phyloP scores from a whole-genome alignment of 2,888 invertebrate genomes.

The Mythimna ferrago region DNA sequence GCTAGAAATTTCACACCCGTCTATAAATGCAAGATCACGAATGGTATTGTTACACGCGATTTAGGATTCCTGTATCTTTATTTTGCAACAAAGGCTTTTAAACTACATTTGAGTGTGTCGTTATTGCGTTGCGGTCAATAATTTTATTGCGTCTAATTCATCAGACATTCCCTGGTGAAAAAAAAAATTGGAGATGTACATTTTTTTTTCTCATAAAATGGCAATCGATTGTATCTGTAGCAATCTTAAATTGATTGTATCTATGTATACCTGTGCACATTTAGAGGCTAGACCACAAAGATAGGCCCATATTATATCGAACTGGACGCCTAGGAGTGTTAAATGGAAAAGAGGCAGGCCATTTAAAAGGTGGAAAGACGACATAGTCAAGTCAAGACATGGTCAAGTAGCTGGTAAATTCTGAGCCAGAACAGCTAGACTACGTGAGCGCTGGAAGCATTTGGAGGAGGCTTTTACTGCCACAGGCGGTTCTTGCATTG shows the following conservation, averaged over 20 bases:
- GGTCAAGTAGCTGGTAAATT: no score
- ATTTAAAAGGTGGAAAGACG: no score
- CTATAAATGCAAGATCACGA: slow-evolving; percentile 43
- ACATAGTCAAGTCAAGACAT: no score
- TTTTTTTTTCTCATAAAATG: slow-evolving; percentile 38
- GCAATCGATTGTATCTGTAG: slow-evolving; percentile 64
- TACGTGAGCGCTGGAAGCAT: no score
- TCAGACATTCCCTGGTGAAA: slow-evolving; percentile 63
- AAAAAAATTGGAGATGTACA: slow-evolving; percentile 59
- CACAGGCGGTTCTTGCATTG: no score
- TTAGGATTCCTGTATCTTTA: slow-evolving; percentile 44
- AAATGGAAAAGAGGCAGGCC: no score
- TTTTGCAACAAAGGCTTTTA: slow-evolving; percentile 51
- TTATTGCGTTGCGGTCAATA: slow-evolving; percentile 75
- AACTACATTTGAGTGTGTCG: slow-evolving; percentile 63
- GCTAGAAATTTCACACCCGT: slow-evolving; percentile 59
- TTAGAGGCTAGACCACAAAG: no score
- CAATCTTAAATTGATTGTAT: slow-evolving; percentile 60
- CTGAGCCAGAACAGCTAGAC: no score
- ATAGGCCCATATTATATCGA: no score
- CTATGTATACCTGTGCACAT: slow-evolving; percentile 8
- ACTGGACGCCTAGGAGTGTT: no score
- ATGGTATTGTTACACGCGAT: slow-evolving; percentile 58
- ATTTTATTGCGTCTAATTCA: slow-evolving; percentile 73
- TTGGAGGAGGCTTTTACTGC: no score